A percentile compares a stretch with the other conserved stretches of the same genome.
Evolutionary conservation across 2,888 invertebrate genomes (phyloP).

Genomic region (Coelogynopora nodosa): DNA sequence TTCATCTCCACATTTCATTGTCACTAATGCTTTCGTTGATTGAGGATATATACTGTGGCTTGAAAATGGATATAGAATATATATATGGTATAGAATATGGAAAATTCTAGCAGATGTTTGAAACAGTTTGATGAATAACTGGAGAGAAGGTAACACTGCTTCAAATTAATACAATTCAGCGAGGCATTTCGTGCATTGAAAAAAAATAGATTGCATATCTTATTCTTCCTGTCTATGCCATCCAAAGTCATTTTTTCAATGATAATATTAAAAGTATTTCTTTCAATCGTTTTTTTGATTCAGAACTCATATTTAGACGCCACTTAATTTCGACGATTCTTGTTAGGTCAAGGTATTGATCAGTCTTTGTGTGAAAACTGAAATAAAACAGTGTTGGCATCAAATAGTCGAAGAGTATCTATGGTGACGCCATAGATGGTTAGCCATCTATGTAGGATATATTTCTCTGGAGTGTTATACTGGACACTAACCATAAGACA

Average conservation of each 20-base stretch:
- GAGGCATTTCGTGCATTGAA: neutral
- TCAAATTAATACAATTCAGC: neutral
- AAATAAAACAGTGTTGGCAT: slow-evolving; percentile 1
- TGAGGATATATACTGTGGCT: too few species aligned
- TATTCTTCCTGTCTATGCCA: neutral
- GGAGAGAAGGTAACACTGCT: neutral
- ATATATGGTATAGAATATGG: neutral
- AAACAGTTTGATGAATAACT: neutral
- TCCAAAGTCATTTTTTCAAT: neutral
- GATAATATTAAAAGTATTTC: neutral
- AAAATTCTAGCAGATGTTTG: neutral
- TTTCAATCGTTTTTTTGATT: neutral
- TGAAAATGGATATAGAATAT: too few species aligned
- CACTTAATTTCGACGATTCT: neutral
- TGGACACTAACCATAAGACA: neutral
- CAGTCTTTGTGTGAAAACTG: neutral
- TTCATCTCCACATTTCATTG: too few species aligned
- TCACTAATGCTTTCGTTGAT: too few species aligned
- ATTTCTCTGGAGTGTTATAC: neutral
- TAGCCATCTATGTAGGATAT: neutral
- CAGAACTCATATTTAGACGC: neutral
- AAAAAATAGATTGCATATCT: neutral
- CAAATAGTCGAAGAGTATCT: neutral
- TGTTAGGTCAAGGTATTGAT: neutral
- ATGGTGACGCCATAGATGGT: neutral